A percentile compares a stretch with the other conserved stretches of the same genome.
These are phyloP conservation scores for Microctonus brassicae DNA, from an alignment of 2,888 invertebrate genomes.

Conservation along the genomic window DNA sequence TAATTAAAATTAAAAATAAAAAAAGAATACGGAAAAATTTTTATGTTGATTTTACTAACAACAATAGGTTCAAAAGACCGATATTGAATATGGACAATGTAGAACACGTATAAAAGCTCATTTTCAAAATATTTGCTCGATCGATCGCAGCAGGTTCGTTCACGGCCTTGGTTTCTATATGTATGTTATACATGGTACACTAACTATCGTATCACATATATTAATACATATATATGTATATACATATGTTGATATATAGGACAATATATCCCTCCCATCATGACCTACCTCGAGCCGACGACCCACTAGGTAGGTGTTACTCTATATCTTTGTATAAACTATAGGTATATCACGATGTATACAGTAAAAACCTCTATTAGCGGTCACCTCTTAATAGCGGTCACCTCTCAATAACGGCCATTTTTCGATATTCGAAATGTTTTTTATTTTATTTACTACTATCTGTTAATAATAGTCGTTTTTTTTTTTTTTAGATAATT, in stretches of 20 bases:
- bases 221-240: constrained; percentile 29
- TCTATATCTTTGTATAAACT: too few species aligned
- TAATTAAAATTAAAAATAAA: not conserved
- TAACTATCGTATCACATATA: constrained; percentile 32
- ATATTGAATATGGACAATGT: not conserved
- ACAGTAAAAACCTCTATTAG: too few species aligned
- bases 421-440: too few species aligned
- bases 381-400: too few species aligned
- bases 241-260: constrained; percentile 12
- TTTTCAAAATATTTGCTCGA: constrained; percentile 40
- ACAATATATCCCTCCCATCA: constrained; percentile 40
- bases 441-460: too few species aligned
- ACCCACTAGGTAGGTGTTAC: constrained; percentile 31
- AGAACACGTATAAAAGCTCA: constrained; percentile 27
- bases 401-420: too few species aligned
- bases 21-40: not conserved
- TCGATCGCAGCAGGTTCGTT: constrained; percentile 31
- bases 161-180: constrained; percentile 40
- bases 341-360: too few species aligned
- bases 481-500: too few species aligned
- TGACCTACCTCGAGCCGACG: constrained; percentile 41
- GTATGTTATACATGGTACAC: too few species aligned
- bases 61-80: not conserved
- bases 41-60: not conserved
- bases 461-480: too few species aligned